phyloP scores from a whole-genome alignment of 1,140 invertebrate genomes.

The Aphidius ervi region DNA sequence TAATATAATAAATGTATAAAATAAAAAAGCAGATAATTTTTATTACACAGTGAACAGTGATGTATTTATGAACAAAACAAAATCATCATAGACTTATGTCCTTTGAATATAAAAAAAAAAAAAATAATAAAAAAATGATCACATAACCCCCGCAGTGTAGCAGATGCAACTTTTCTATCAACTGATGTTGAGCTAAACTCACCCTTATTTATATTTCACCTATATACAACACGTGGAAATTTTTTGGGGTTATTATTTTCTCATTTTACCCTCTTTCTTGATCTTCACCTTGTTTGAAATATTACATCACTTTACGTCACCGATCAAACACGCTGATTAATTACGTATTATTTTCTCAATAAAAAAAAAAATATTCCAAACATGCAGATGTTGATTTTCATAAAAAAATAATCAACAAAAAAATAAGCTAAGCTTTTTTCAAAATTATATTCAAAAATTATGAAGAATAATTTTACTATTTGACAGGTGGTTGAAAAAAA shows the following conservation, averaged over 20 bases:
- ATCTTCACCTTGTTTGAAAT: conserved; percentile 15
- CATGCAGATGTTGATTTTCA: too few relatives aligned
- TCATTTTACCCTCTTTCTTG: conserved; percentile 7
- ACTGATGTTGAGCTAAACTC: conserved; percentile 8
- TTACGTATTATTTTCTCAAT: conserved; percentile 5
- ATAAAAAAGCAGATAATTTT: not conserved
- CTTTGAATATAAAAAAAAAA: conserved; percentile 2
- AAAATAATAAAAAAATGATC: conserved; percentile 33
- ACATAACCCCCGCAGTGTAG: conserved; percentile 29
- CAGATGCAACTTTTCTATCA: conserved; percentile 34
- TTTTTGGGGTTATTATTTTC: not conserved
- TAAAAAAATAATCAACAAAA: not conserved
- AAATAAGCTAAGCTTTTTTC: conserved; percentile 5
- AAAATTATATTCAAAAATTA: conserved; percentile 11
- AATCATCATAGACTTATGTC: not conserved
- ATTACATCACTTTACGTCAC: conserved; percentile 20
- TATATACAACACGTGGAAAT: not conserved
- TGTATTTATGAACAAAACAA: not conserved
- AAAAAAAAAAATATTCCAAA: not conserved
- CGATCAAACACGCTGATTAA: conserved; percentile 13
- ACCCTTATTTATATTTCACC: not conserved
- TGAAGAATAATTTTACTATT: too few relatives aligned
- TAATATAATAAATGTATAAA: not conserved
- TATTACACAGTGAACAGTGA: not conserved
- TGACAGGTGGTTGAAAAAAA: conserved; percentile 1